Evolutionary conservation across 2,113 vertebrate genomes (phyloP).

Genomic region (Boulengerochromis microlepis): DNA sequence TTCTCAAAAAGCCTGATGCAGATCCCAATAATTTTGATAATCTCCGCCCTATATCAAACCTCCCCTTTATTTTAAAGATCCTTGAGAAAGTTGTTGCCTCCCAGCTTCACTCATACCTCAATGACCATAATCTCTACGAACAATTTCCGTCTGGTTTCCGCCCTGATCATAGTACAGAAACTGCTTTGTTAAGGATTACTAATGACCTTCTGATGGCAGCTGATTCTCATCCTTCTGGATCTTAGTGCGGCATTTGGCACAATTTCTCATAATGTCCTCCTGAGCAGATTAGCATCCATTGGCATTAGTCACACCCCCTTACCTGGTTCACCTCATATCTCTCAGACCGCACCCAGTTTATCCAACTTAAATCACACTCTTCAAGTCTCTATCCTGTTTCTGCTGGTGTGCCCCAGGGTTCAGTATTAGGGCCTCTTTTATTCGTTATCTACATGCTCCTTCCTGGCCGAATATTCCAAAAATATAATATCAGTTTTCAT

Average conservation of each 20-base stretch:
- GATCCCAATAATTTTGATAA: background rate
- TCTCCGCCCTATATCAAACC: too few species aligned
- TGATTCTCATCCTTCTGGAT: background rate
- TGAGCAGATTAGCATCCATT: accelerated
- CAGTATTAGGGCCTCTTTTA: background rate
- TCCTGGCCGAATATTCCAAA: background rate
- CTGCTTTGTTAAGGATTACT: background rate
- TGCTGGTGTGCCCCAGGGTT: background rate
- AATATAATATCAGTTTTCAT: background rate
- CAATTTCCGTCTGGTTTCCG: background rate
- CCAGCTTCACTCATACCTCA: background rate
- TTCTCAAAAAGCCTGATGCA: background rate
- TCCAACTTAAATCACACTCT: background rate
- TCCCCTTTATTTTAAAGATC: background rate
- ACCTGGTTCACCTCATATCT: background rate
- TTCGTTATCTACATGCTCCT: background rate
- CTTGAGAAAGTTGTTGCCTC: background rate
- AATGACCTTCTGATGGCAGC: background rate
- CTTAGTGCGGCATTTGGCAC: accelerated
- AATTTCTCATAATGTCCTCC: background rate
- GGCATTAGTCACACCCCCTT: background rate
- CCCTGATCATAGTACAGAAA: background rate
- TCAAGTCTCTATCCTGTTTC: accelerated
- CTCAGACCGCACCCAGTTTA: background rate
- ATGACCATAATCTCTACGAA: background rate